These are phyloP conservation scores for Acanthopagrus latus DNA, from an alignment of 2,797 vertebrate genomes.

Conservation along the genomic window DNA sequence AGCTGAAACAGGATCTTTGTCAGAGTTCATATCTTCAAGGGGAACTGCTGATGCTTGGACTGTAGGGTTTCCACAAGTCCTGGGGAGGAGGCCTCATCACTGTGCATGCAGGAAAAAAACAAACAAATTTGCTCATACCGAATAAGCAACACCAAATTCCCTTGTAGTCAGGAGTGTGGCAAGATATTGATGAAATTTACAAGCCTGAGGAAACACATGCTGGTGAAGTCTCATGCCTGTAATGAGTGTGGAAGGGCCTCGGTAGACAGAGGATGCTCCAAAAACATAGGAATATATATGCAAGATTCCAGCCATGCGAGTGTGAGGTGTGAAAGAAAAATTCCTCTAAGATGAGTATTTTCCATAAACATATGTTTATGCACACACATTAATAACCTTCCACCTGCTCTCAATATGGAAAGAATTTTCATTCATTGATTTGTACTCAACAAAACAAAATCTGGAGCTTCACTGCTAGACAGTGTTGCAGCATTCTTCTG, in stretches of 20 bases:
- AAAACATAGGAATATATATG: neutral
- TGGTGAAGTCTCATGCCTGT: neutral
- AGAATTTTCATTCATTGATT: neutral
- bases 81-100: neutral
- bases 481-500: no score
- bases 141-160: neutral
- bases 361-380: neutral
- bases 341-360: neutral
- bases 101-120: conserved; percentile 16
- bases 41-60: neutral
- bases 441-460: no score
- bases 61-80: conserved; percentile 3
- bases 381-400: neutral
- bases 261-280: neutral
- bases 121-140: neutral
- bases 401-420: neutral
- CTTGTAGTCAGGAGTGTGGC: neutral
- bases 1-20: neutral
- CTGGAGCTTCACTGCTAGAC: no score
- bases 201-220: conserved; percentile 3
- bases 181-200: neutral
- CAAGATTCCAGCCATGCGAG: neutral
- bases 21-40: neutral
- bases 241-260: conserved; percentile 1
- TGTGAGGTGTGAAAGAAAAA: conserved; percentile 11